Evolutionary conservation across 2,113 vertebrate species (phyloP).

Genomic region (Himantopus leucocephalus): DNA sequence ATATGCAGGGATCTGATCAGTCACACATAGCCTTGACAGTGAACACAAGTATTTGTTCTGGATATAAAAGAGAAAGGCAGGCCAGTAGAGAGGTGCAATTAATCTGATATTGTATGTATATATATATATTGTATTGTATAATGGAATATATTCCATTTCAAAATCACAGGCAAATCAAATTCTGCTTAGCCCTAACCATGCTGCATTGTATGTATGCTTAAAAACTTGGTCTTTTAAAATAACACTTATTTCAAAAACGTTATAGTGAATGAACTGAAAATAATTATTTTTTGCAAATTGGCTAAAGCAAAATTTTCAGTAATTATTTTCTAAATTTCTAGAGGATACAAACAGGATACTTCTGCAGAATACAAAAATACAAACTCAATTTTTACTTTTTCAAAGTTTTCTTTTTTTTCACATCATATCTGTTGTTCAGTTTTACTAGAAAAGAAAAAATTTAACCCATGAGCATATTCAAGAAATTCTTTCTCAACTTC

Average conservation of each 20-base stretch:
- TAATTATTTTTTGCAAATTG: neutral
- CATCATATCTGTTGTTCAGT: neutral
- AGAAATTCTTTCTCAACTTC: neutral
- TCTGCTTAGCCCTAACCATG: neutral
- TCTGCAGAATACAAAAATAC: neutral
- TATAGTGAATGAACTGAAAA: neutral
- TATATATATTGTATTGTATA: neutral
- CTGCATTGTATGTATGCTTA: neutral
- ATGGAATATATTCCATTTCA: neutral
- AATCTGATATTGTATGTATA: neutral
- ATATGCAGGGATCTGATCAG: neutral
- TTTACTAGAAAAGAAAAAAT: neutral
- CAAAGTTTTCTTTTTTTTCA: neutral
- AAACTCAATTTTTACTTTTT: neutral
- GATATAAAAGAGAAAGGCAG: neutral
- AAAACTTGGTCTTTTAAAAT: neutral
- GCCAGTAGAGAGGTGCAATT: neutral
- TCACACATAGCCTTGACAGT: neutral
- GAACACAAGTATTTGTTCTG: neutral
- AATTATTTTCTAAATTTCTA: neutral
- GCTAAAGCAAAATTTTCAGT: neutral
- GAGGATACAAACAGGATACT: neutral
- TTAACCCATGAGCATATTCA: neutral
- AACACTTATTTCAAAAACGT: neutral
- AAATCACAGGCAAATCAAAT: neutral